These are phyloP conservation scores for Pachyseris speciosa DNA, from an alignment of 64 coral and sea anemone species.

Conservation along the genomic window DNA sequence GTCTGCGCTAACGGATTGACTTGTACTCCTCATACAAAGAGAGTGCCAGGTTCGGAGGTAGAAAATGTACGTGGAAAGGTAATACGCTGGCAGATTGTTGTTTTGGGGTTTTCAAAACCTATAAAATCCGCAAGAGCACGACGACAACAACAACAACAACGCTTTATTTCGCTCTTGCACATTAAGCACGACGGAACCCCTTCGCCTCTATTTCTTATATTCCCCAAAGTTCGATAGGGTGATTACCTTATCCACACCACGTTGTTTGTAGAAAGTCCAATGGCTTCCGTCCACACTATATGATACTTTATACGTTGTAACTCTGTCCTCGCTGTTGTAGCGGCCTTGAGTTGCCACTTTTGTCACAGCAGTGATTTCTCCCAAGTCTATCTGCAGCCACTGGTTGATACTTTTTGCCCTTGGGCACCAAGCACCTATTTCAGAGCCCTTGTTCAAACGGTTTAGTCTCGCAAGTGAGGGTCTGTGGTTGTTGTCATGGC, in stretches of 20 bases:
- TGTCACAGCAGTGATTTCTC: conserved; percentile 23
- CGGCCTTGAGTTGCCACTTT: conserved; percentile 46
- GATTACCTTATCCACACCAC: neutral
- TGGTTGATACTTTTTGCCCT: conserved; percentile 18
- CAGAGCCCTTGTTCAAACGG: neutral
- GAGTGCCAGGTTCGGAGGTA: no score
- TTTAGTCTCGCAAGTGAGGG: conserved; percentile 21
- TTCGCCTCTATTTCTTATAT: no score
- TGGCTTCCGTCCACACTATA: conserved; percentile 34
- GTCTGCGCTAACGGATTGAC: no score
- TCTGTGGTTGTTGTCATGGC: neutral
- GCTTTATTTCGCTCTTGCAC: no score
- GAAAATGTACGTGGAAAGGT: no score
- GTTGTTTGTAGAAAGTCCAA: conserved; percentile 33
- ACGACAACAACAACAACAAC: no score
- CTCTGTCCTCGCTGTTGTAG: neutral
- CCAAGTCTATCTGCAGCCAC: conserved; percentile 71
- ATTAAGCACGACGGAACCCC: no score
- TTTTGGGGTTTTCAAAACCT: no score
- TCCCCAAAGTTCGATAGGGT: no score
- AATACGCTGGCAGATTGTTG: no score
- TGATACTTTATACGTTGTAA: conserved; percentile 10
- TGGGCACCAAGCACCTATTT: conserved; percentile 20
- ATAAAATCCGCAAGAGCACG: no score
- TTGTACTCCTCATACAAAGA: no score